Evolutionary conservation across 2,797 vertebrate genomes (phyloP), one percentile per base, ranked within the genome.

Genomic region (Sebastes kiyomatsui): DNA sequence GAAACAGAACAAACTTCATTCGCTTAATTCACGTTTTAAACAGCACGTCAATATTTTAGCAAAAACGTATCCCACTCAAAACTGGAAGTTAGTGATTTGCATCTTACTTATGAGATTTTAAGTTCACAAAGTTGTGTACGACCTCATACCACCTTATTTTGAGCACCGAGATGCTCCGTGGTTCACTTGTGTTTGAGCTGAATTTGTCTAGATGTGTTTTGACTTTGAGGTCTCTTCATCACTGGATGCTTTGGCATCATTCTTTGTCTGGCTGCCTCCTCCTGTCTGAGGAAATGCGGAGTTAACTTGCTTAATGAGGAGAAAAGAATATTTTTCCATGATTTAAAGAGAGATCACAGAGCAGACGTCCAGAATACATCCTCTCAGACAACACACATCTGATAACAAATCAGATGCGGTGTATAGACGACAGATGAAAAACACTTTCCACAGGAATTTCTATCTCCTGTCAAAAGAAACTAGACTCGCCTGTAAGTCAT

Each of bases 221-320:
- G 61, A 80, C 82, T 79, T 68, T 81, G 80, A 22, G 68, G 67
- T 85, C 74, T 88, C 70, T 82, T 85, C 59, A 83, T 85, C 70
- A 70, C 86, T 77, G 71, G 68, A 86, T 84, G 32, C 62, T 74
- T 79, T 78, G 72, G 67, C 67, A 32, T 82, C 77, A 35, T 49
- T 87, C 70, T 90, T 86, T 90, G 72, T 88, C 83, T 85, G 75
- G n/a, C 67, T 75, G 65, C 72, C 65, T 80, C 60, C 27, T 85
- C 61, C 78, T 72, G 67, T 86, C 86, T 83, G 65, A 74, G 42
- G 72, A 73, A 87, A 90, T 73, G 75, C 33, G 27, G 42, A 82
- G 66, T 75, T 72, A 92, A 87, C 71, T 81, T 67, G 70, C 64
- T 86, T 90, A 89, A 91, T 90, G 84, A 93, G 79, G 60, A 91